Evolutionary conservation across 2,888 invertebrate species (phyloP).

Genomic region (Spatulosminthurus flaviceps): DNA sequence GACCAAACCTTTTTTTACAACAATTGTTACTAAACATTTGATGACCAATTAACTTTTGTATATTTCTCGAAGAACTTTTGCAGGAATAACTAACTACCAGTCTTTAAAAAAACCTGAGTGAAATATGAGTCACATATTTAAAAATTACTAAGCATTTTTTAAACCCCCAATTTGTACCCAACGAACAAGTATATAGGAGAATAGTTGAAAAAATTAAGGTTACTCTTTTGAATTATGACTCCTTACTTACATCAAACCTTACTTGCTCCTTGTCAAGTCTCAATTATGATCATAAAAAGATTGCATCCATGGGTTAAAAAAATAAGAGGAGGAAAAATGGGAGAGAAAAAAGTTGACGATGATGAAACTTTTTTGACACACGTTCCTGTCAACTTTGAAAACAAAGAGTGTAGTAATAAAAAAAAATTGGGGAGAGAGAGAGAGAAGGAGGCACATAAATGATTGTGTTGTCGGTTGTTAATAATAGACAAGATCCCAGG

Average conservation of each 20-base stretch:
- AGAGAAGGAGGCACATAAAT: not conserved
- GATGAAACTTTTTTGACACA: not conserved
- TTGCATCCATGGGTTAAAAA: too few species aligned
- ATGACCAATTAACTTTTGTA: not conserved
- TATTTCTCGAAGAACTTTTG: not conserved
- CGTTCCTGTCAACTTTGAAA: constrained; percentile 15
- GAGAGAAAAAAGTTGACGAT: not conserved
- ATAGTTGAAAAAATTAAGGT: constrained; percentile 5
- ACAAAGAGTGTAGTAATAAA: constrained; percentile 19
- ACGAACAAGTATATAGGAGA: too few species aligned
- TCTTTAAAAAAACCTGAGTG: not conserved
- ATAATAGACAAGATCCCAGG: constrained; percentile 28
- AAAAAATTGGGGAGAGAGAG: too few species aligned
- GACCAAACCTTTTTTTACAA: not conserved
- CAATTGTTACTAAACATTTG: too few species aligned
- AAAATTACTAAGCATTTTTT: not conserved
- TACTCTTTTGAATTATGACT: not conserved
- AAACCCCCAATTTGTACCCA: not conserved
- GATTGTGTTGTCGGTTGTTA: constrained; percentile 14
- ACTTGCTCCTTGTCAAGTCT: not conserved
- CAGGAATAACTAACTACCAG: not conserved
- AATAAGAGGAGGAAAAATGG: not conserved
- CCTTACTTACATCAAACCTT: not conserved
- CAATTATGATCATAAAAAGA: not conserved
- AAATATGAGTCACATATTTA: not conserved